Evolutionary conservation across 2,797 vertebrate genomes (phyloP).

Genomic region (Acrocephalus scirpaceus): DNA sequence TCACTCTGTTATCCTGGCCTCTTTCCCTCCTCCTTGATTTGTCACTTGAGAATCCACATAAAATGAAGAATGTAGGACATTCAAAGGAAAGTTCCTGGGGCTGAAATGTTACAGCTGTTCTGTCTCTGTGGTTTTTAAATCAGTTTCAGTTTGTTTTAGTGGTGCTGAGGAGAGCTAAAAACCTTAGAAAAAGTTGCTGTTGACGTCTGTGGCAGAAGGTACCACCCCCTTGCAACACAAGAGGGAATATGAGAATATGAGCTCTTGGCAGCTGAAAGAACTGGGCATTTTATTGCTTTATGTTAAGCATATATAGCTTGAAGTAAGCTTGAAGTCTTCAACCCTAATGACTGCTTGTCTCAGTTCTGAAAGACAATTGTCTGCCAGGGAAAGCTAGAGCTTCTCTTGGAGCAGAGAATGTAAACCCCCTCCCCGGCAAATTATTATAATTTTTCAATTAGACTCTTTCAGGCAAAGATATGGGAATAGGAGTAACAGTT

Average conservation of each 20-base stretch:
- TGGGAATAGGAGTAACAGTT: no score
- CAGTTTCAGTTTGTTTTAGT: neutral
- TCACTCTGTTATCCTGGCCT: neutral
- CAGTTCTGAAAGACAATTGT: no score
- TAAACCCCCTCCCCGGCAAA: no score
- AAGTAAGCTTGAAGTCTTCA: neutral
- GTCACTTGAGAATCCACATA: constrained; percentile 36
- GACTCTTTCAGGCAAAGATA: no score
- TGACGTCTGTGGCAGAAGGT: neutral
- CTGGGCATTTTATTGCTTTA: neutral
- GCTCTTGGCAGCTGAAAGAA: neutral
- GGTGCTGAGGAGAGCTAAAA: neutral
- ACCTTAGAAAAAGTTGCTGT: neutral
- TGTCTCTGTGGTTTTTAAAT: neutral
- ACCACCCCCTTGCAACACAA: neutral
- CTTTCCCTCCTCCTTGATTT: constrained; percentile 8
- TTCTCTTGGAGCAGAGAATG: no score
- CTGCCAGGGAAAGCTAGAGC: no score
- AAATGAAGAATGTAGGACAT: constrained; percentile 16
- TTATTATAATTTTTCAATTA: no score
- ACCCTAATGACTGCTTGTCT: neutral
- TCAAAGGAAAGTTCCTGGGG: constrained; percentile 15
- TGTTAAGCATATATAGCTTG: neutral
- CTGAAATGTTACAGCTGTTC: constrained; percentile 26
- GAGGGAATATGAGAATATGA: neutral